Percentiles rank a stretch among this genome's conserved stretches.
phyloP scores from a whole-genome alignment of 2,113 vertebrate genomes.

The Leptocoma aspasia region DNA sequence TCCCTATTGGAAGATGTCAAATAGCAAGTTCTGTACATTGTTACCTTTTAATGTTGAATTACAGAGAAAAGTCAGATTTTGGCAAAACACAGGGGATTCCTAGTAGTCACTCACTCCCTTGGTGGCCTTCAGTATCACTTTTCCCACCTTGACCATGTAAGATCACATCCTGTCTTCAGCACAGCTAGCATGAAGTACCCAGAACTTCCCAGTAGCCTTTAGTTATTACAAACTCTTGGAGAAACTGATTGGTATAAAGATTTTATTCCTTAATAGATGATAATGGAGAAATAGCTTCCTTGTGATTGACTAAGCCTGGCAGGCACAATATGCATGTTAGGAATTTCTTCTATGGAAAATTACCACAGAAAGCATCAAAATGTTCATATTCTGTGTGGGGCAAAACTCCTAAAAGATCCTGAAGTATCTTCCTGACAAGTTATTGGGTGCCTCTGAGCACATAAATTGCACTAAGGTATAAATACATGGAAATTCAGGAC shows the following conservation, averaged over 20 bases:
- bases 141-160: background rate
- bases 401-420: slow-evolving; percentile 24
- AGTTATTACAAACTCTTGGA: background rate
- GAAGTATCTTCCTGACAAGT: slow-evolving; percentile 31
- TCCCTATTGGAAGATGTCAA: background rate
- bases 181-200: background rate
- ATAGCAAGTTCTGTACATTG: background rate
- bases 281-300: background rate
- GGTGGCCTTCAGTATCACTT: background rate
- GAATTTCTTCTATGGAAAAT: slow-evolving; percentile 12
- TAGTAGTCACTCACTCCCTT: background rate
- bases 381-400: background rate
- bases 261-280: background rate
- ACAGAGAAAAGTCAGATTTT: background rate
- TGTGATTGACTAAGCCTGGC: background rate
- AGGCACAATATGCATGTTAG: background rate
- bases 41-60: background rate
- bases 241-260: background rate
- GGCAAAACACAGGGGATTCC: background rate
- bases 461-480: slow-evolving; percentile 39
- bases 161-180: background rate
- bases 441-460: slow-evolving; percentile 25
- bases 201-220: background rate
- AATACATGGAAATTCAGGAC: slow-evolving; percentile 46
- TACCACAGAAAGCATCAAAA: background rate